Percentiles rank a stretch among this genome's conserved stretches.
phyloP scores from a whole-genome alignment of 2,113 vertebrate genomes.

The Erythrocercus mccallii region DNA sequence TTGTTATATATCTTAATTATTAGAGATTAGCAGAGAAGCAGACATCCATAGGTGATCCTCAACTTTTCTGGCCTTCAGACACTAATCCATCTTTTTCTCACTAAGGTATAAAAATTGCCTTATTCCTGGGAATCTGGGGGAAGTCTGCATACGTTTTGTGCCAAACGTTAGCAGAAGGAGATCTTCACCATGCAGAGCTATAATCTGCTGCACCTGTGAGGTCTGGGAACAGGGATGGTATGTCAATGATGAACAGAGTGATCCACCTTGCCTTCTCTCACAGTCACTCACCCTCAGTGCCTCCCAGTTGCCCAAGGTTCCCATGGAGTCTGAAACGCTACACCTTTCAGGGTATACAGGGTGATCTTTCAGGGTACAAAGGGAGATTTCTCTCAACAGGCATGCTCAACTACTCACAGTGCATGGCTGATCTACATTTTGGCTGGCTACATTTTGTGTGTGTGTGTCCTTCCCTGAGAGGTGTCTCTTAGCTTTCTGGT shows the following conservation, averaged over 20 bases:
- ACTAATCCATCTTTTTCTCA: background rate
- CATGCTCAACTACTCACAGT: background rate
- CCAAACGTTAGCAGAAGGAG: background rate
- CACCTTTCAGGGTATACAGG: background rate
- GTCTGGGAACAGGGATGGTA: background rate
- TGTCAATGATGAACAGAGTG: background rate
- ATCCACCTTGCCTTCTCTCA: background rate
- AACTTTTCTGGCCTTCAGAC: background rate
- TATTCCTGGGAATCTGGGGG: background rate
- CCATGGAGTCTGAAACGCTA: background rate
- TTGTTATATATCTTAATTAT: background rate
- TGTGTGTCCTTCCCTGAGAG: background rate
- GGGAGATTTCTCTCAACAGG: background rate
- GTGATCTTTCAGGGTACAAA: background rate
- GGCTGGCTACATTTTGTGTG: background rate
- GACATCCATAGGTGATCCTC: background rate
- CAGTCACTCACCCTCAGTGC: background rate
- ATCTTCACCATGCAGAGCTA: background rate
- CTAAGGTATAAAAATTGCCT: background rate
- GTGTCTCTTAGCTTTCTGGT: background rate
- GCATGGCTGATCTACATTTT: background rate
- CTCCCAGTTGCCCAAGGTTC: background rate
- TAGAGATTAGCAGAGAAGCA: background rate
- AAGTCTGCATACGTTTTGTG: background rate
- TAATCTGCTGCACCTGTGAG: background rate